A percentile compares a stretch with the other conserved stretches of the same genome.
Evolutionary conservation across 2,888 invertebrate genomes (phyloP).

Genomic region (Melikaiella ostensackeni): DNA sequence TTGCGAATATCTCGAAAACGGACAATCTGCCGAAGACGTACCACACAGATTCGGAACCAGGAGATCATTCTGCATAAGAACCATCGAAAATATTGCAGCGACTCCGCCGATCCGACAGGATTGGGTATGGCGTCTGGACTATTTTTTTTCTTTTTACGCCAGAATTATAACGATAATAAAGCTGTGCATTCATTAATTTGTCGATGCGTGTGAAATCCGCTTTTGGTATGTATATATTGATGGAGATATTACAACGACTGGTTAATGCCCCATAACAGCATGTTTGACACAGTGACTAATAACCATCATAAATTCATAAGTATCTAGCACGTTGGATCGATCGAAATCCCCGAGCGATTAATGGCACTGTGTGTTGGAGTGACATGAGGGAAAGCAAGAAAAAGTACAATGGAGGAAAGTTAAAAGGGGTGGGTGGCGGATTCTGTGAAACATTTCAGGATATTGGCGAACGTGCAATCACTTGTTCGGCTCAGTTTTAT

Average conservation of each 20-base stretch:
- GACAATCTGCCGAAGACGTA: too few relatives aligned
- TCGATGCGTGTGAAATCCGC: not conserved
- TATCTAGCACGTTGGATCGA: constrained; percentile 21
- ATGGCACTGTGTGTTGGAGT: constrained; percentile 6
- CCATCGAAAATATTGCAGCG: too few relatives aligned
- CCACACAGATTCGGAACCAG: too few relatives aligned
- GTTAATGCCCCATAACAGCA: constrained; percentile 23
- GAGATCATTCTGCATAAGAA: too few relatives aligned
- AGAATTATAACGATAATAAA: not conserved
- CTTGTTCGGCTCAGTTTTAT: not conserved
- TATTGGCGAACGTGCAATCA: constrained; percentile 18
- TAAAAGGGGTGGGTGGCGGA: not conserved
- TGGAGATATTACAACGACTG: constrained; percentile 7
- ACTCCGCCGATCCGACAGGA: too few relatives aligned
- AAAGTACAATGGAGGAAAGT: not conserved
- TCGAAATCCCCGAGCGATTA: constrained; percentile 15
- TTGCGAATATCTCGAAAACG: too few relatives aligned
- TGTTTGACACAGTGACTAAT: constrained; percentile 31
- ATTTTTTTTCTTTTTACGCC: not conserved
- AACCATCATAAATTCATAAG: constrained; percentile 39
- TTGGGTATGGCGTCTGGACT: too few relatives aligned
- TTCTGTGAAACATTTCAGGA: constrained; percentile 19
- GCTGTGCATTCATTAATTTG: not conserved
- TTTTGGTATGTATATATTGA: not conserved
- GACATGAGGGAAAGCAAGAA: constrained; percentile 22